phyloP scores from a whole-genome alignment of 2,113 vertebrate genomes.

The Neodon shergylaensis region DNA sequence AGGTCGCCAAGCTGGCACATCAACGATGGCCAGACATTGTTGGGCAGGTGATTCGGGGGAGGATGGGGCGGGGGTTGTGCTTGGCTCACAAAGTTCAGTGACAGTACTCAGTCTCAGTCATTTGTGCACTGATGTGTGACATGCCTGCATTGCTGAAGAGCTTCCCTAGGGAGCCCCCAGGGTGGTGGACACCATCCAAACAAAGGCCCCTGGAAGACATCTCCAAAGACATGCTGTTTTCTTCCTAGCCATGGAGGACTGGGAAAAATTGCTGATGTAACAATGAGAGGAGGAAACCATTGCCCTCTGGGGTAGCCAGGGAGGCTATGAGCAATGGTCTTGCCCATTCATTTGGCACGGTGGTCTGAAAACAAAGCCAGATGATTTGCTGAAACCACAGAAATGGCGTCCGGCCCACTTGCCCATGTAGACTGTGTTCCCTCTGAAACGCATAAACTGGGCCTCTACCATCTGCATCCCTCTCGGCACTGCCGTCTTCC shows the following conservation, averaged over 20 bases:
- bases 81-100: neutral
- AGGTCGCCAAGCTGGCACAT: neutral
- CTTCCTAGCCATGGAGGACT: neutral
- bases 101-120: neutral
- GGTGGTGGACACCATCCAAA: neutral
- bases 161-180: neutral
- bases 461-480: neutral
- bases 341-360: neutral
- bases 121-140: too few species aligned
- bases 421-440: neutral
- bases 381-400: neutral
- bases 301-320: neutral
- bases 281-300: neutral
- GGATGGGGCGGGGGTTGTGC: too few species aligned
- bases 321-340: neutral
- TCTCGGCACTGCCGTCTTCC: neutral
- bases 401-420: neutral
- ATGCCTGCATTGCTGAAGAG: neutral
- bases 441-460: neutral
- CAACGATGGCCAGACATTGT: neutral
- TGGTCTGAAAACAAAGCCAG: neutral
- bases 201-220: neutral
- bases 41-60: neutral
- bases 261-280: neutral
- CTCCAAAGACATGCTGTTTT: neutral